Base-by-base conservation (phyloP, 2,888 invertebrate species). In the Atherix ibis region DNA sequence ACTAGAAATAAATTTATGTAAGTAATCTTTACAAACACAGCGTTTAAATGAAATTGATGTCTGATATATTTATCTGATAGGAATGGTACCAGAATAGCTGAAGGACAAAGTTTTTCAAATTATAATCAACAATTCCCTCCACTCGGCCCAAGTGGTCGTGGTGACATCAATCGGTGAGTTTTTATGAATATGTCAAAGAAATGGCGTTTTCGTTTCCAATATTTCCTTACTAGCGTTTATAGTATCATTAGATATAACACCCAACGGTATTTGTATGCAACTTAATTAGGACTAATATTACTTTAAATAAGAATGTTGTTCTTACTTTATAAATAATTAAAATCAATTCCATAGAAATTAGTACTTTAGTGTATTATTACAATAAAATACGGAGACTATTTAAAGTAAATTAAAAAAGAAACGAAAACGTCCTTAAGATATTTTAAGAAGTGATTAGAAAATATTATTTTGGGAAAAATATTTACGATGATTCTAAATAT, bases 141-240 rank as follows among this genome's bases (percentile, higher is more conserved):
- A 6, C 32, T 22, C 26, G 38, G 30, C 28, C 57, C 13, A 12
- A 10, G 10, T n/a, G 12, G 19, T 10, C 41, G 48, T 16, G 46
- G 46, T 4, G 45, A 46, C 32, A 47, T 51, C 36, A 50, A 56
- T 41, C 52, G 54, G 56, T 53, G 42, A 22, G 22, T 22, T 22
- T 22, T 22, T 8, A 6, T 22, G 6, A 22, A 8, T 22, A 8
- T 22, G 6, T 22, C 10, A 8, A 22, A 8, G 10, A 22, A 22
- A 22, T 26, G 19, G 12, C 31, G 31, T 36, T 36, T 32, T 32
- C 36, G 31, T 31, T 32, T 31, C 32, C 27, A 27, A 26, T 9
- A 10, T 5, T 12, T 26, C 5, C 26, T n/a, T 6, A 26, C n/a
- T 26, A 10, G n/a, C 26, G 13, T 12, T 26, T 12, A 8, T 22